Base-by-base conservation (phyloP, 2,888 invertebrate species). In the Diadegma fenestrale region DNA sequence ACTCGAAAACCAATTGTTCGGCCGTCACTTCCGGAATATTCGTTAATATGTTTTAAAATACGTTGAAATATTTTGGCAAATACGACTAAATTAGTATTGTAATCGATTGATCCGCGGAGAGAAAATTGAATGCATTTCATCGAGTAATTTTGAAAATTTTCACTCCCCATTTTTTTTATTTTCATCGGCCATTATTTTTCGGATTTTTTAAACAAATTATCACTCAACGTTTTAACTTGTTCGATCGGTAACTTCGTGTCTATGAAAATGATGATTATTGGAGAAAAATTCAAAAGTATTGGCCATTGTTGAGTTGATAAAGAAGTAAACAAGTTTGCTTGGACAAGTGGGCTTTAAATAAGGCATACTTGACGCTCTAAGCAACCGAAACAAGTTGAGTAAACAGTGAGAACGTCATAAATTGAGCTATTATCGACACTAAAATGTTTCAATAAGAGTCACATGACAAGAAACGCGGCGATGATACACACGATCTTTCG, bases 401-500 rank as follows among this genome's bases (percentile, higher is more conserved):
- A 82, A 85, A 85, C 82, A 79, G 26, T 33, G 69, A 19, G 54
- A 54, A 71, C 33, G 82, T 85, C 75, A 82, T 85, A 85, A 85
- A 85, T 85, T 82, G 85, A 81, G 64, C 64, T 45, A 72, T 82
- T 80, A 85, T 85, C 76, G 82, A 76, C 72, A 75, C 75, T 82
- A 37, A 45, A 58, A 82, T 61, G 71, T 82, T 66, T 82, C 85
- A 82, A 85, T 80, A 80, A 80, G 45, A 82, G 48, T 48, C 85
- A 80, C 82, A 72, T 82, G 85, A 79, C 66, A 54, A 48, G 33
- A 37, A 10, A 80, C 68, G 8, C 48, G 1, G n/a, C n/a, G 17
- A 45, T 37, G 22, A 63, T 19, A 22, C 68, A 22, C 68, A 48
- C 19, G 30, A 63, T 19, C 33, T 66, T 33, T 19, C 45, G 10